Evolutionary conservation across 92 coral and sea anemone genomes (phyloP), one percentile per base, ranked within the genome.

Genomic region (Porites divaricata): DNA sequence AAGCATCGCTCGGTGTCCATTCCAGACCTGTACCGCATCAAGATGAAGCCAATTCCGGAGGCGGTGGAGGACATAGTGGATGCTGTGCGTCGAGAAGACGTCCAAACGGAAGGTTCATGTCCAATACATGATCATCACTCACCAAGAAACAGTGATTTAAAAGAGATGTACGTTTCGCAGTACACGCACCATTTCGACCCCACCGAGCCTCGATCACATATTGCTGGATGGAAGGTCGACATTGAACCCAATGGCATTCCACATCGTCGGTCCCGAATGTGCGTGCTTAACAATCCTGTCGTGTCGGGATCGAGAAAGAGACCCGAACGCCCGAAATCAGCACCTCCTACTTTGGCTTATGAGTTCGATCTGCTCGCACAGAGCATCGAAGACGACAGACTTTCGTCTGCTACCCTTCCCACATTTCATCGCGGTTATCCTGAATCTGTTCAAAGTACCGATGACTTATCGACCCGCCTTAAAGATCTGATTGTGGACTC

Each of bases 211-310:
- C 89, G 92, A 9, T 89, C 95, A n/a, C 98, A 94, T 71, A 92
- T 89, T 78, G 98, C 95, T 24, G 98, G 98, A 17, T 94, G 98
- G 98, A 94, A 90, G 87, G 92, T 87, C 61, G 98, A 92, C 81
- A 78, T 92, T 8, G 98, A 94, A 64, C 98, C 98, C 49, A 90
- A 92, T 56, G 95, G 92, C 25, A 87, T 92, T 80, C 98, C 98
- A 58, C 98, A 94, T 72, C 86, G 76, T 69, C 93, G 83, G 63
- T 92, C 98, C 52, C 93, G 95, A 1, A 94, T 94, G 98, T 92
- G 98, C 26, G 98, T 92, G 2, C 87, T 94, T 41, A 87, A 78
- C 70, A 92, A 89, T 62, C 98, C 98, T 63, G 85, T 94, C 15
- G 85, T 94, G 26, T 87, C 92, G 51, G 95, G 90, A 17, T 74